phyloP scores from a whole-genome alignment of 2,113 vertebrate species.

The Ochotona curzoniae region DNA sequence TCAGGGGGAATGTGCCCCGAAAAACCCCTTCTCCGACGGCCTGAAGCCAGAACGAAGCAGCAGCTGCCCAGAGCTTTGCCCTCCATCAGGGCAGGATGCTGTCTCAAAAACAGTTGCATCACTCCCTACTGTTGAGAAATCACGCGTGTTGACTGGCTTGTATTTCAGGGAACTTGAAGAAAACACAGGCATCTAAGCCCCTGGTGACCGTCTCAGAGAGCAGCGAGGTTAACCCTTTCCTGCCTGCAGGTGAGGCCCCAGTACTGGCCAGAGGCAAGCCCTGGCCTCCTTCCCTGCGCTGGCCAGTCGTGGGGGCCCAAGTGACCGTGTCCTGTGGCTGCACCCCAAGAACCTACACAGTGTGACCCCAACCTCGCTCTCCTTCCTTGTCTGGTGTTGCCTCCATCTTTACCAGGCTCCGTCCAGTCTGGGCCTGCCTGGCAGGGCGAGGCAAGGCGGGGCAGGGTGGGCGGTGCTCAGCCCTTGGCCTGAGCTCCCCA shows the following conservation, averaged over 20 bases:
- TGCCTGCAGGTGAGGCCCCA: not conserved
- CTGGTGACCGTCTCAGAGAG: not conserved
- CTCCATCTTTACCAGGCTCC: not conserved
- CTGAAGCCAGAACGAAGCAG: not conserved
- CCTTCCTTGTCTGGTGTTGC: fast-evolving
- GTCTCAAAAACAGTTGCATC: constrained; percentile 55
- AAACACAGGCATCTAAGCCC: not conserved
- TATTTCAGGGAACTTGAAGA: not conserved
- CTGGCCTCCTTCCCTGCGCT: not conserved
- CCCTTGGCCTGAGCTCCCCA: not conserved
- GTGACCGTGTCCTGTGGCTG: fast-evolving
- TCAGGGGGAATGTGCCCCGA: too few relatives aligned
- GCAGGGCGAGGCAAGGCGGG: too few relatives aligned
- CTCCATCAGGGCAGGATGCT: not conserved
- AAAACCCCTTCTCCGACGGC: too few relatives aligned
- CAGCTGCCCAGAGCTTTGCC: not conserved
- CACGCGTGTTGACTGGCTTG: not conserved
- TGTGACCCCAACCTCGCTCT: not conserved
- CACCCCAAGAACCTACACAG: fast-evolving
- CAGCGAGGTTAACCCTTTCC: not conserved
- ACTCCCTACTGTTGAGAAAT: constrained; percentile 66
- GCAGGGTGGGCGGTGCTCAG: not conserved
- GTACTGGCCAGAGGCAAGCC: fast-evolving
- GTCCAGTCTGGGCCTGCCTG: not conserved
- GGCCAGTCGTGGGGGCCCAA: fast-evolving